Percentiles rank a stretch among this genome's conserved stretches.
phyloP scores from a whole-genome alignment of 2,113 vertebrate genomes.

The Grammomys dolichurus region DNA sequence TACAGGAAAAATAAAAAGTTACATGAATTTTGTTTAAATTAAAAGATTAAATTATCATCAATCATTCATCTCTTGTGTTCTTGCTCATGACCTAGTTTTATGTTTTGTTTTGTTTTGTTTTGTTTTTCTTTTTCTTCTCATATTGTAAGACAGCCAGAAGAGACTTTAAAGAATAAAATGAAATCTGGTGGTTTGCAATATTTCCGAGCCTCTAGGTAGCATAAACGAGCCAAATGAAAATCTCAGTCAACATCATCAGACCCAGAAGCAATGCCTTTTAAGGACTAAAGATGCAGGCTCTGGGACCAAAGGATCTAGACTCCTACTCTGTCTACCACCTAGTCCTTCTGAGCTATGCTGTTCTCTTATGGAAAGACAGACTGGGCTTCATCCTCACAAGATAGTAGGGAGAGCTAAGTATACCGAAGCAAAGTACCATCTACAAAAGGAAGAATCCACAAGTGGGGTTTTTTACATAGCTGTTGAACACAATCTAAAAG shows the following conservation, averaged over 20 bases:
- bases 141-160: constrained; percentile 15
- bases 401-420: neutral
- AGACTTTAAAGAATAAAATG: neutral
- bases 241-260: neutral
- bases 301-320: neutral
- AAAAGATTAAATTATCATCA: constrained; percentile 34
- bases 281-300: neutral
- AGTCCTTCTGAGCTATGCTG: neutral
- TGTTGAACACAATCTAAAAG: constrained; percentile 38
- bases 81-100: neutral
- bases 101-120: neutral
- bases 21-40: constrained; percentile 38
- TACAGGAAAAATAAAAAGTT: neutral
- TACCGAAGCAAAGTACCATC: neutral
- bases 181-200: neutral
- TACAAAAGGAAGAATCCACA: neutral
- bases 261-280: neutral
- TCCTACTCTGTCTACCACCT: neutral
- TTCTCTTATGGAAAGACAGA: neutral
- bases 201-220: constrained; percentile 1
- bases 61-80: neutral
- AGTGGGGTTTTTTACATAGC: neutral
- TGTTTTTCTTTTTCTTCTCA: neutral
- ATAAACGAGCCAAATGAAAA: constrained; percentile 37
- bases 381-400: neutral